These are phyloP conservation scores for Ceratotherium simum DNA, from an alignment of 2,113 vertebrate species.

Conservation along the genomic window DNA sequence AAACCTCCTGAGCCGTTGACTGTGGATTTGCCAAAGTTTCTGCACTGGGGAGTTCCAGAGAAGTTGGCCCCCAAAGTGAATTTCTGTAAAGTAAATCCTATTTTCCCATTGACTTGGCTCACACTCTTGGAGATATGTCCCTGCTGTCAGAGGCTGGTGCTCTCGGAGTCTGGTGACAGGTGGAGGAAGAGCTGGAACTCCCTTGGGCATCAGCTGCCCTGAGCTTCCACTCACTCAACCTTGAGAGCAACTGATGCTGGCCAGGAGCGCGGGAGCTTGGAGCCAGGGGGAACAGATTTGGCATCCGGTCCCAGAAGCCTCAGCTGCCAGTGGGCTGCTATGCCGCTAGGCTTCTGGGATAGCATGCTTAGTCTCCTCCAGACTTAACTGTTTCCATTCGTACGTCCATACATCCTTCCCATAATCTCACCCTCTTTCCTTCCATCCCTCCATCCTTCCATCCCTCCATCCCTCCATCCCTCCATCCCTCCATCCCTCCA, in stretches of 20 bases:
- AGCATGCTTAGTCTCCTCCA: not conserved
- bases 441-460: not conserved
- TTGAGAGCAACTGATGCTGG: conserved; percentile 61
- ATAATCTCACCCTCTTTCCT: not conserved
- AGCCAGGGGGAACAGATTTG: conserved; percentile 60
- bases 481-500: not conserved
- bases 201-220: conserved; percentile 38
- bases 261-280: conserved; percentile 33
- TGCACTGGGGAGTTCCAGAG: conserved; percentile 47
- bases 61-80: conserved; percentile 55
- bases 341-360: conserved; percentile 9
- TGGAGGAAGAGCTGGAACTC: conserved; percentile 50
- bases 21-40: conserved; percentile 53
- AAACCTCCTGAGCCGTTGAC: conserved; percentile 45
- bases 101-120: conserved; percentile 74
- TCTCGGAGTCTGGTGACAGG: conserved; percentile 66
- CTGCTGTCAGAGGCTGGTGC: conserved; percentile 68
- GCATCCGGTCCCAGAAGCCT: conserved; percentile 77
- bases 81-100: conserved; percentile 71
- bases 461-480: too few species aligned
- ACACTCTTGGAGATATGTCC: conserved; percentile 41
- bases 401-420: conserved; percentile 10
- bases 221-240: conserved; percentile 38
- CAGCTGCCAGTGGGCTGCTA: conserved; percentile 49
- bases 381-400: not conserved